Evolutionary conservation across 2,113 vertebrate species (phyloP).

Genomic region (Apteryx mantelli): DNA sequence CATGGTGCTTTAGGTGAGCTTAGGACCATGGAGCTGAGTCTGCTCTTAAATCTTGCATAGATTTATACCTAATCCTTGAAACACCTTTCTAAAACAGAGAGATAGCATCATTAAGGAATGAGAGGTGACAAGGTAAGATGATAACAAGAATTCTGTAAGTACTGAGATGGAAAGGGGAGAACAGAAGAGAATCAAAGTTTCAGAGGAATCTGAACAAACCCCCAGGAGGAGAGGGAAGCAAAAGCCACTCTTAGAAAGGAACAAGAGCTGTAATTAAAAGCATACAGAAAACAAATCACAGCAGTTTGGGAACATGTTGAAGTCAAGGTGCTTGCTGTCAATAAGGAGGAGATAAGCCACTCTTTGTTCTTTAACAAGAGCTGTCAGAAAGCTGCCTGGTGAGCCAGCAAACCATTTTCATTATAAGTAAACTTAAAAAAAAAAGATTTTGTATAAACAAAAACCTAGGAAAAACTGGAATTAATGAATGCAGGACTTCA

Average conservation of each 20-base stretch:
- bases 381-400: background rate
- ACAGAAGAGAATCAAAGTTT: background rate
- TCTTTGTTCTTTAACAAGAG: slow-evolving; percentile 7
- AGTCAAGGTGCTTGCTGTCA: background rate
- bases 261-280: slow-evolving; percentile 1
- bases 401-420: background rate
- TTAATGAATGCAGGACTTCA: background rate
- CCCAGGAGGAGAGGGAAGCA: background rate
- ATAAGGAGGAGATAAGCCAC: background rate
- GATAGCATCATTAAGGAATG: background rate
- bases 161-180: background rate
- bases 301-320: background rate
- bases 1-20: background rate
- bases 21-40: background rate
- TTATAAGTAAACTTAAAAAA: background rate
- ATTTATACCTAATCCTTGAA: background rate
- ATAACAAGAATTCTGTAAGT: background rate
- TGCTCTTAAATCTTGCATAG: background rate
- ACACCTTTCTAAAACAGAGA: background rate
- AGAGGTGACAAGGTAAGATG: background rate
- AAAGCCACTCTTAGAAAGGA: background rate
- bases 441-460: background rate
- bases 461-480: background rate
- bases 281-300: background rate
- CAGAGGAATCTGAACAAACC: background rate